These are phyloP conservation scores for Capreolus pygargus DNA, from an alignment of 2,113 vertebrate genomes.

Conservation along the genomic window DNA sequence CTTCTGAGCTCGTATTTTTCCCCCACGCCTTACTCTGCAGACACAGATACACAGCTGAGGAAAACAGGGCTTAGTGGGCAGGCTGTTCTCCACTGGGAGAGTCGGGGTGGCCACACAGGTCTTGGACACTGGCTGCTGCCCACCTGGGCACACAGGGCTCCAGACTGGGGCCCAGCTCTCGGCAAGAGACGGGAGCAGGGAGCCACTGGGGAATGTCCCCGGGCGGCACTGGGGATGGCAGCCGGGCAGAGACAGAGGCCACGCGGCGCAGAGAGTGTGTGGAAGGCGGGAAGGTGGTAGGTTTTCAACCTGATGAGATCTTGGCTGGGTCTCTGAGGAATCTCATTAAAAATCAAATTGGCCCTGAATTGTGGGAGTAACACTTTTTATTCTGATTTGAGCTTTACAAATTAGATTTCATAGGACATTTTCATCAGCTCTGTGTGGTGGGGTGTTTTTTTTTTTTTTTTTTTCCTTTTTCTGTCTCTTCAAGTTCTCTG, in stretches of 20 bases:
- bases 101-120: background rate
- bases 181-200: background rate
- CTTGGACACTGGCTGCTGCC: background rate
- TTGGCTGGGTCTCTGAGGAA: constrained; percentile 33
- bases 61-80: rapidly evolving
- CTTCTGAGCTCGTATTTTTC: background rate
- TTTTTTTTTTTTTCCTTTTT: background rate
- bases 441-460: background rate
- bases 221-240: background rate
- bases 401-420: constrained; percentile 70
- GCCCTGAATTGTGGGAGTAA: constrained; percentile 56
- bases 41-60: background rate
- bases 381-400: constrained; percentile 50
- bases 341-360: constrained; percentile 44
- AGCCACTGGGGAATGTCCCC: rapidly evolving
- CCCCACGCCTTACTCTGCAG: background rate
- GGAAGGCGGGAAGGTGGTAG: background rate
- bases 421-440: constrained; percentile 62
- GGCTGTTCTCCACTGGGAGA: background rate
- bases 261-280: rapidly evolving
- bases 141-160: background rate
- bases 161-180: background rate
- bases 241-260: background rate
- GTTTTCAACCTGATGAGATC: constrained; percentile 24
- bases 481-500: constrained; percentile 44